Evolutionary conservation across 2,888 invertebrate species (phyloP).

Genomic region (Galeopsomyia nigrocyanea): DNA sequence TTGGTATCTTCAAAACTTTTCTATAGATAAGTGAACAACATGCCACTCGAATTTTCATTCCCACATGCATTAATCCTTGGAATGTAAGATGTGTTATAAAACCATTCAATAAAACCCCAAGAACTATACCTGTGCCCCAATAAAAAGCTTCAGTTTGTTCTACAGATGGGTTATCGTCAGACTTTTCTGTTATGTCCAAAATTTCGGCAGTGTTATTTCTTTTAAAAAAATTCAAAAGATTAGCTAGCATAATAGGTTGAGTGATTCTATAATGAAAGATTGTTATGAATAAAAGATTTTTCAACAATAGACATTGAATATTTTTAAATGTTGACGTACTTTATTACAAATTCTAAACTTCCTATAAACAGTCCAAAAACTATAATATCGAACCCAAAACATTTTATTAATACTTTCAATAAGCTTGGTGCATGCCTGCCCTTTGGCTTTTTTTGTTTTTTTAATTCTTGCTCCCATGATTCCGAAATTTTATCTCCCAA

Average conservation of each 20-base stretch:
- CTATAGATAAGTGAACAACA: constrained; percentile 80
- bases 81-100: no score
- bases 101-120: no score
- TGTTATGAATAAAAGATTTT: no score
- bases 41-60: constrained; percentile 79
- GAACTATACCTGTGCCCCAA: no score
- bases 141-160: no score
- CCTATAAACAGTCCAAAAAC: constrained; percentile 74
- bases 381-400: constrained; percentile 73
- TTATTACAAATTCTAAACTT: constrained; percentile 75
- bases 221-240: constrained; percentile 56
- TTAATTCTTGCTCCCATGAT: constrained; percentile 68
- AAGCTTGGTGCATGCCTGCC: constrained; percentile 65
- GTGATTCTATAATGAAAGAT: constrained; percentile 55
- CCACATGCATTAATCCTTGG: no score
- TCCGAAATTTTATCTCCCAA: constrained; percentile 70
- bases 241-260: constrained; percentile 61
- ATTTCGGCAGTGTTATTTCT: no score
- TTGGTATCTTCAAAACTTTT: constrained; percentile 82
- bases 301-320: no score
- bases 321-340: constrained; percentile 64
- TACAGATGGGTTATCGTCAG: no score
- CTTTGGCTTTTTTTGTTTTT: constrained; percentile 56
- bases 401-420: constrained; percentile 57
- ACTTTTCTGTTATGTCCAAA: no score